phyloP scores from a whole-genome alignment of 2,113 vertebrate genomes.

The Cyanoderma ruficeps region DNA sequence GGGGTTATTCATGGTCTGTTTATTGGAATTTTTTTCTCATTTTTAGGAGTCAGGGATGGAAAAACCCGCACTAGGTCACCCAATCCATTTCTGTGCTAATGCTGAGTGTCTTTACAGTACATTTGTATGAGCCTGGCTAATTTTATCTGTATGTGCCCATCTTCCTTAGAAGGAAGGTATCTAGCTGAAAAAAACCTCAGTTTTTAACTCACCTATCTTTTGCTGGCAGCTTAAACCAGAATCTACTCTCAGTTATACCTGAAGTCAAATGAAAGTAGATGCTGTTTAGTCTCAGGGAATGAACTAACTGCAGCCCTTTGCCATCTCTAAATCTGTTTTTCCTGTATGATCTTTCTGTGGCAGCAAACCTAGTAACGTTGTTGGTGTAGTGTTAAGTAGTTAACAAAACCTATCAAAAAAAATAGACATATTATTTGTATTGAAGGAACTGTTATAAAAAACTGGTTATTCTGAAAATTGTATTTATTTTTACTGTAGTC shows the following conservation, averaged over 20 bases:
- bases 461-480: not conserved
- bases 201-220: not conserved
- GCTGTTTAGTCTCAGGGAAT: not conserved
- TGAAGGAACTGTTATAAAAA: not conserved
- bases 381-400: not conserved
- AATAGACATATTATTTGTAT: not conserved
- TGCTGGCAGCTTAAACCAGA: not conserved
- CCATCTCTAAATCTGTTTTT: not conserved
- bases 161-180: not conserved
- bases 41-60: constrained; percentile 25
- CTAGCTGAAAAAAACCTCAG: not conserved
- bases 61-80: not conserved
- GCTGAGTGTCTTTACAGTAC: not conserved
- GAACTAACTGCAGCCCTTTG: not conserved
- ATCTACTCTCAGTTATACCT: not conserved
- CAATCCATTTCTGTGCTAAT: not conserved
- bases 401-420: not conserved
- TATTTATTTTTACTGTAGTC: not conserved
- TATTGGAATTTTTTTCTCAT: constrained; percentile 11
- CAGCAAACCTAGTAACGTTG: not conserved
- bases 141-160: not conserved
- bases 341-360: not conserved
- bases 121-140: not conserved
- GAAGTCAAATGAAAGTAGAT: not conserved
- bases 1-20: constrained; percentile 17